Percentiles rank a stretch among this genome's conserved stretches.
These are phyloP conservation scores for Parapsyche elsis DNA, from an alignment of 1,140 invertebrate genomes.

Conservation along the genomic window DNA sequence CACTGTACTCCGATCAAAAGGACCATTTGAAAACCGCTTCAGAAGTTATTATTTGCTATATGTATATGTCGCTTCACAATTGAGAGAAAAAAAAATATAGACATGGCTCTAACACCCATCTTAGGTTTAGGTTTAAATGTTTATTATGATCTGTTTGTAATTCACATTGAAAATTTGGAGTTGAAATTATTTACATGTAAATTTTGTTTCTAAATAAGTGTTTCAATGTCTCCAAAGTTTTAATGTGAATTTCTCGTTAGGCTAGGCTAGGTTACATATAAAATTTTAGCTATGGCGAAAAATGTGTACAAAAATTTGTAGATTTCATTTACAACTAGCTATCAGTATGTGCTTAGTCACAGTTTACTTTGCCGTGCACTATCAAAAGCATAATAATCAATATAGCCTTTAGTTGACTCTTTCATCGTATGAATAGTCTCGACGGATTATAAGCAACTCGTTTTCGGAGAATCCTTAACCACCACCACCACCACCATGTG, in stretches of 20 bases:
- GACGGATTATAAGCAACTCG: no score
- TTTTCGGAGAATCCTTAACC: no score
- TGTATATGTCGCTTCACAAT: slow-evolving; percentile 37
- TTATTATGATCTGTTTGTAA: not conserved
- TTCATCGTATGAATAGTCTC: no score
- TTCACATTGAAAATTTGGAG: slow-evolving; percentile 21
- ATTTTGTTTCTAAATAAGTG: not conserved
- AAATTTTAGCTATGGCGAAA: slow-evolving; percentile 10
- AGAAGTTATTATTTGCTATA: slow-evolving; percentile 37
- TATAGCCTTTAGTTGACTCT: no score
- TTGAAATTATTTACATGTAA: not conserved
- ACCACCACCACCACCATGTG: no score
- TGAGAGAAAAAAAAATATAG: slow-evolving; percentile 5
- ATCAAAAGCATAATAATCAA: not conserved
- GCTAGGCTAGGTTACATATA: slow-evolving; percentile 13
- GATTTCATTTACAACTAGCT: not conserved
- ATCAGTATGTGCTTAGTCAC: slow-evolving; percentile 16
- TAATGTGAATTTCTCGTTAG: slow-evolving; percentile 10
- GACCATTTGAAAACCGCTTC: slow-evolving; percentile 39
- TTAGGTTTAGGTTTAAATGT: slow-evolving; percentile 10
- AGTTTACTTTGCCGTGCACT: slow-evolving; percentile 30
- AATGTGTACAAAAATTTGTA: slow-evolving; percentile 17
- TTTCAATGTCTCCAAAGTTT: slow-evolving; percentile 10
- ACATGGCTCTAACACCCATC: slow-evolving; percentile 6
- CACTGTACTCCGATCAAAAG: slow-evolving; percentile 40